Evolutionary conservation across 2,113 vertebrate species (phyloP).

Genomic region (Nipponia nippon): DNA sequence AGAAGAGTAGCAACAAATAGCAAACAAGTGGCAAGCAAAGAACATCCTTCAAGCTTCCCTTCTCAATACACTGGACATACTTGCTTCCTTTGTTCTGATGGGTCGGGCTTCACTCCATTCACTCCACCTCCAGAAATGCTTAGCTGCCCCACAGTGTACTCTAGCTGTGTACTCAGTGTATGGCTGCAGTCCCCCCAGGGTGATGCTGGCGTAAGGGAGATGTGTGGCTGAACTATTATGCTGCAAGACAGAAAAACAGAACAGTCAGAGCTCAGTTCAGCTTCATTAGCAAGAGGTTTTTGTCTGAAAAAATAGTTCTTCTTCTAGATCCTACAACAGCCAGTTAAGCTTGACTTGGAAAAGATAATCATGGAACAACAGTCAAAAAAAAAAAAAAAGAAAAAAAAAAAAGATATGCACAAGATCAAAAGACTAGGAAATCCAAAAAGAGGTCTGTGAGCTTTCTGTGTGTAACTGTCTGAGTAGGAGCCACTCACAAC

Average conservation of each 20-base stretch:
- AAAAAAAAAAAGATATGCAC: background rate
- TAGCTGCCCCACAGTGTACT: slow-evolving; percentile 48
- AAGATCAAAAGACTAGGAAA: background rate
- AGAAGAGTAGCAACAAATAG: background rate
- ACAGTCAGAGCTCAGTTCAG: background rate
- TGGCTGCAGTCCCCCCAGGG: slow-evolving; percentile 24
- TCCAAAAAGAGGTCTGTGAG: background rate
- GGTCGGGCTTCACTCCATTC: background rate
- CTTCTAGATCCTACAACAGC: fast-evolving
- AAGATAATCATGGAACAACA: background rate
- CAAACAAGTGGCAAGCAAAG: background rate
- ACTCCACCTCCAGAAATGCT: slow-evolving; percentile 75
- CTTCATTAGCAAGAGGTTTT: background rate
- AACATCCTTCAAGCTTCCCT: background rate
- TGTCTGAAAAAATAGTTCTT: background rate
- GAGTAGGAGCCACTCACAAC: background rate
- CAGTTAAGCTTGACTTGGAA: background rate
- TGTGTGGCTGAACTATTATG: background rate
- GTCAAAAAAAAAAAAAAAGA: background rate
- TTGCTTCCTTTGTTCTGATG: slow-evolving; percentile 55
- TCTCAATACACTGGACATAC: slow-evolving; percentile 29
- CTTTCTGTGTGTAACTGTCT: background rate
- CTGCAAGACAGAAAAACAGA: slow-evolving; percentile 1
- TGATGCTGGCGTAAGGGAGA: background rate
- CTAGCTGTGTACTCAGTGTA: slow-evolving; percentile 8